Evolutionary conservation across 92 coral and sea anemone species (phyloP).

Genomic region (Micromussa lordhowensis): DNA sequence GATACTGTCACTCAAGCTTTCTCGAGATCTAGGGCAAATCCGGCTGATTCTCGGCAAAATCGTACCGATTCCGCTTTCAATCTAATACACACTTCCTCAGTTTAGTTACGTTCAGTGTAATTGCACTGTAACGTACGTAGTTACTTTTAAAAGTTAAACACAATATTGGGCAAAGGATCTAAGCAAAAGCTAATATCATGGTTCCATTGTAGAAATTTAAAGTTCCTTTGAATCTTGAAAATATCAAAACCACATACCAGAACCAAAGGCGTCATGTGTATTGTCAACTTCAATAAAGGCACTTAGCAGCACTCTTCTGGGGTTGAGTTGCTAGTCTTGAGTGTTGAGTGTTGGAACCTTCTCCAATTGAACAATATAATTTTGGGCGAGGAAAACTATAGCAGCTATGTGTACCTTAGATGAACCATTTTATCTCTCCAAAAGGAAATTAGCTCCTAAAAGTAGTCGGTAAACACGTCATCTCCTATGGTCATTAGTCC

Average conservation of each 20-base stretch:
- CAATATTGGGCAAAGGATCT: not conserved
- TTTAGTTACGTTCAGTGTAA: not conserved
- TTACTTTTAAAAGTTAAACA: not conserved
- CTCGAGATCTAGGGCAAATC: not conserved
- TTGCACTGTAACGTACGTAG: not conserved
- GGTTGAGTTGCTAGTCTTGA: not conserved
- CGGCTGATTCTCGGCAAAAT: not conserved
- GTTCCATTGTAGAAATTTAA: not conserved
- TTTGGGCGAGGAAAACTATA: slow-evolving; percentile 13
- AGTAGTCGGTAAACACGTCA: slow-evolving; percentile 8
- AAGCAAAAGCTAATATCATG: slow-evolving; percentile 18
- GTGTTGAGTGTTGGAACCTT: not conserved
- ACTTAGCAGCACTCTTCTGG: not conserved
- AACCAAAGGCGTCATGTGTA: not conserved
- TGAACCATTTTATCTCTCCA: not conserved
- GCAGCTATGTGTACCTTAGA: not conserved
- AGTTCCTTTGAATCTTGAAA: not conserved
- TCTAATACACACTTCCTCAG: not conserved
- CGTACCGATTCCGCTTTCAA: not conserved
- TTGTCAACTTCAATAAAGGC: not conserved
- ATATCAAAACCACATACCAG: slow-evolving; percentile 1
- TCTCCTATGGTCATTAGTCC: slow-evolving; percentile 14
- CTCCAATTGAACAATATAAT: not conserved
- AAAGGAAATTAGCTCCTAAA: slow-evolving; percentile 25
- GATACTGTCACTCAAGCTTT: not conserved